Conservation (phyloP, 2,797 vertebrate genomes). For the Neostethus bicornis region DNA sequence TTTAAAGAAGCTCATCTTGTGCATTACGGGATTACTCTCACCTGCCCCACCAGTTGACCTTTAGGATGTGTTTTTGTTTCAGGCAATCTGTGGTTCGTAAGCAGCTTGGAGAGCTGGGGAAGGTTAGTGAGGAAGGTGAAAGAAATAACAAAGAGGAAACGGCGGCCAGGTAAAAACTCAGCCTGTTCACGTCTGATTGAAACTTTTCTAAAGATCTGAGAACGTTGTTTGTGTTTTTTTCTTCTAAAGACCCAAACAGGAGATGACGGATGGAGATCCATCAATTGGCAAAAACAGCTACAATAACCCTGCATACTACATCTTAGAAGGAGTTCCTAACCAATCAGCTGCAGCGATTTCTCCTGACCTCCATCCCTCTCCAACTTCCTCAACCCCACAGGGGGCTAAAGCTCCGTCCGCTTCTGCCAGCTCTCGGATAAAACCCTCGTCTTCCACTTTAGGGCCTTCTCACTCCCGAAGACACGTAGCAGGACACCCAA, state of each 20-base stretch:
- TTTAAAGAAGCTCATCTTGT: too few relatives aligned
- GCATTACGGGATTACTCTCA: not conserved
- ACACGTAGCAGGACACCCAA: conserved; percentile 41
- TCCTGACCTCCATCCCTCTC: conserved; percentile 77
- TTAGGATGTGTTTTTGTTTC: conserved; percentile 11
- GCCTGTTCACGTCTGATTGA: not conserved
- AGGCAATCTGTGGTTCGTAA: conserved; percentile 77
- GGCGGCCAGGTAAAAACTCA: conserved; percentile 52
- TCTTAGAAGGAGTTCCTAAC: conserved; percentile 94
- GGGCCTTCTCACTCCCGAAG: conserved; percentile 55
- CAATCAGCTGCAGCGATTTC: conserved; percentile 83
- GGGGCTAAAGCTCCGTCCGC: conserved; percentile 64
- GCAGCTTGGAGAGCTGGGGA: conserved; percentile 76
- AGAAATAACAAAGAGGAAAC: conserved; percentile 77
- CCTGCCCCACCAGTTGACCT: conserved; percentile 3
- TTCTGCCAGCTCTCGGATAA: conserved; percentile 76
- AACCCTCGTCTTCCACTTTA: conserved; percentile 70
- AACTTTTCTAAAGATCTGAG: not conserved
- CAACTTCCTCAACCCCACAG: conserved; percentile 58
- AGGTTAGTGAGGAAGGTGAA: conserved; percentile 87
- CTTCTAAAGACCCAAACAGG: conserved; percentile 81
- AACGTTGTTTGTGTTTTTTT: conserved; percentile 8
- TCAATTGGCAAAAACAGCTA: conserved; percentile 90
- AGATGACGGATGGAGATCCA: conserved; percentile 78
- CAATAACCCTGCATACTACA: conserved; percentile 97